Percentiles rank a stretch among this genome's conserved stretches.
These are phyloP conservation scores for Drosophila limbata DNA, from an alignment of 2,888 invertebrate species.

Conservation along the genomic window DNA sequence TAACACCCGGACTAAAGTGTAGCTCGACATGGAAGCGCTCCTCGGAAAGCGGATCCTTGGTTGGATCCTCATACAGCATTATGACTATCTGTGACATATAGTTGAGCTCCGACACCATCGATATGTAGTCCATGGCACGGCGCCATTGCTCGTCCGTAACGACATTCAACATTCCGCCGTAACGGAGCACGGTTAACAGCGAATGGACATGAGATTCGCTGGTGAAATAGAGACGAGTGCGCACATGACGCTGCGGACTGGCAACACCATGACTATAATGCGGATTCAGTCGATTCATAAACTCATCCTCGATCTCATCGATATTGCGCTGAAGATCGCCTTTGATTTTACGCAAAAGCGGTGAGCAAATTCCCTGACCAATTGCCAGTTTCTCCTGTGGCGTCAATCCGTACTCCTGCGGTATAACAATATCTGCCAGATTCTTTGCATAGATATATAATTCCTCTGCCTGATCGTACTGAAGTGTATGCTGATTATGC, in stretches of 20 bases:
- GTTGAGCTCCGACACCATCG: slow-evolving; percentile 98
- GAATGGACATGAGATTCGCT: slow-evolving; percentile 99
- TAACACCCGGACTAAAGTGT: slow-evolving; percentile 99
- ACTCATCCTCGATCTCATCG: slow-evolving; percentile 96
- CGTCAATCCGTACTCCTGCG: slow-evolving; percentile 99
- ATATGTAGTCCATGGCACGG: slow-evolving; percentile 99
- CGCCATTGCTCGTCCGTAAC: slow-evolving; percentile 98
- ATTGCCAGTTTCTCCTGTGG: slow-evolving; percentile 98
- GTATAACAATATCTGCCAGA: slow-evolving; percentile 99
- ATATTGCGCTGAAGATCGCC: slow-evolving; percentile 97
- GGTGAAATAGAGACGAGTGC: slow-evolving; percentile 99
- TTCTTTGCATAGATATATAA: slow-evolving; percentile 98
- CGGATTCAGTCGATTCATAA: slow-evolving; percentile 97
- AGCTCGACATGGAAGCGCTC: slow-evolving; percentile 99
- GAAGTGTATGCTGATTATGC: slow-evolving; percentile 97
- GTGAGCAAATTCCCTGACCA: slow-evolving; percentile 98
- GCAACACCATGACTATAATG: slow-evolving; percentile 99
- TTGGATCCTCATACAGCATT: slow-evolving; percentile 99
- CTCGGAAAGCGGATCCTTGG: slow-evolving; percentile 95
- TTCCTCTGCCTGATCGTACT: slow-evolving; percentile 95
- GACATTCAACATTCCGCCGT: slow-evolving; percentile 95
- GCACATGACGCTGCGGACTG: slow-evolving; percentile 98
- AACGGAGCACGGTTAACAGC: slow-evolving; percentile 96
- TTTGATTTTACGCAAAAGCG: slow-evolving; percentile 96
- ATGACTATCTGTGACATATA: slow-evolving; percentile 99